phyloP scores from a whole-genome alignment of 2,888 invertebrate genomes.

The Callosobruchus maculatus region DNA sequence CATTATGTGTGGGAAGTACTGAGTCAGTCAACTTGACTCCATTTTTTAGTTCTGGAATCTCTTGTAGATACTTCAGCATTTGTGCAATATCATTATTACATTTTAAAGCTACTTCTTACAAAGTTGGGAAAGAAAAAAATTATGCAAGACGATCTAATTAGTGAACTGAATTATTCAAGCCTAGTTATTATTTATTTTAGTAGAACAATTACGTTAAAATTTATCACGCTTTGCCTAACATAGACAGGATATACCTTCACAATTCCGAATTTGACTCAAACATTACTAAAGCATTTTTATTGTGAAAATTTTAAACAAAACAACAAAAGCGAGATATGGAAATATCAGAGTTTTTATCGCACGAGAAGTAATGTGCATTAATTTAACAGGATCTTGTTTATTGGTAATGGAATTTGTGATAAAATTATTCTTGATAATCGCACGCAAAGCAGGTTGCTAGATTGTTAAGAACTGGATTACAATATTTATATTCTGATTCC shows the following conservation, averaged over 20 bases:
- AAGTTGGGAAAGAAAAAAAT: not conserved
- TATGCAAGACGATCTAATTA: not conserved
- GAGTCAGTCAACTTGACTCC: too few relatives aligned
- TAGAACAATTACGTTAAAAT: not conserved
- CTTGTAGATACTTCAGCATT: not conserved
- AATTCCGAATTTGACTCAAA: not conserved
- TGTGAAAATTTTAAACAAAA: not conserved
- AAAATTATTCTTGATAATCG: not conserved
- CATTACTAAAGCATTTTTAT: not conserved
- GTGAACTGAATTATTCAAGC: not conserved
- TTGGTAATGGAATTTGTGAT: not conserved
- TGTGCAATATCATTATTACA: not conserved
- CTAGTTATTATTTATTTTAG: not conserved
- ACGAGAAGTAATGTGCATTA: not conserved
- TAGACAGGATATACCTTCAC: not conserved
- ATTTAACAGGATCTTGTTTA: not conserved
- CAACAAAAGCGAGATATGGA: not conserved
- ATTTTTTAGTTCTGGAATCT: not conserved
- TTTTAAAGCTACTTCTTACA: not conserved
- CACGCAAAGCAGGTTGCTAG: not conserved
- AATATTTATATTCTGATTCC: too few relatives aligned
- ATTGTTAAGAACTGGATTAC: not conserved
- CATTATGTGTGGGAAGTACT: too few relatives aligned
- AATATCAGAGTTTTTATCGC: not conserved
- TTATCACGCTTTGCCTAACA: not conserved